Base-by-base conservation (phyloP, 2,113 vertebrate species). In the Platysternon megacephalum region DNA sequence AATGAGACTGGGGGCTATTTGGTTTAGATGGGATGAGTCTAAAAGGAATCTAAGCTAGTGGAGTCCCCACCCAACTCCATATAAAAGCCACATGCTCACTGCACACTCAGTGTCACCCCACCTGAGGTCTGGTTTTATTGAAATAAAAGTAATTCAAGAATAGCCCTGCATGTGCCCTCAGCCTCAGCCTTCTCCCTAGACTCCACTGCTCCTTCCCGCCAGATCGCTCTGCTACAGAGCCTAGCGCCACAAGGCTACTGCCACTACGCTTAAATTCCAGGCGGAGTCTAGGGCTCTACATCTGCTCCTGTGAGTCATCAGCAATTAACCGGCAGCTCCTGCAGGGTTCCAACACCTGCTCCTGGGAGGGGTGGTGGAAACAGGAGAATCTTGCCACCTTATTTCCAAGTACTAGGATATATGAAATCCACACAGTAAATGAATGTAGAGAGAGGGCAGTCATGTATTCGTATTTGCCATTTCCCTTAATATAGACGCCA, bases 341-440 rank as follows among this genome's bases (percentile, higher is more conserved):
- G 83, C 83, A 86, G 93, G 86, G 92, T 85, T 94, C 78, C 93
- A 48, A 92, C 96, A 78, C 42, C 83, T 94, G 68, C 78, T 86
- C 81, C 0, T 0, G 92, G 91, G 85, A 83, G 76, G 94, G 87
- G 87, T 83, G 68, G 94, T 81, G 87, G 80, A 72, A 88, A 90
- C 72, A 89, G 39, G n/a, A 90, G 21, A 14, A 44, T 94, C 83
- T 81, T 3, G 46, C 21, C 32, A 72, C 13, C 91, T 48, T 76
- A 61, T 22, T 87, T 65, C 39, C 84, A 84, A 56, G 39, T 13
- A 24, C 24, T 68, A n/a, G 7, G 35, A n/a, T n/a, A 68, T 19
- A 68, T n/a, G 35, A 68, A 68, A n/a, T 68, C 61, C 58, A 35
- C 11, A 35, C 32, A n/a, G 35, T 3, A 79, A 11, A 2, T 2